These are phyloP conservation scores for Apoderus coryli DNA, from an alignment of 2,888 invertebrate genomes.

Conservation along the genomic window DNA sequence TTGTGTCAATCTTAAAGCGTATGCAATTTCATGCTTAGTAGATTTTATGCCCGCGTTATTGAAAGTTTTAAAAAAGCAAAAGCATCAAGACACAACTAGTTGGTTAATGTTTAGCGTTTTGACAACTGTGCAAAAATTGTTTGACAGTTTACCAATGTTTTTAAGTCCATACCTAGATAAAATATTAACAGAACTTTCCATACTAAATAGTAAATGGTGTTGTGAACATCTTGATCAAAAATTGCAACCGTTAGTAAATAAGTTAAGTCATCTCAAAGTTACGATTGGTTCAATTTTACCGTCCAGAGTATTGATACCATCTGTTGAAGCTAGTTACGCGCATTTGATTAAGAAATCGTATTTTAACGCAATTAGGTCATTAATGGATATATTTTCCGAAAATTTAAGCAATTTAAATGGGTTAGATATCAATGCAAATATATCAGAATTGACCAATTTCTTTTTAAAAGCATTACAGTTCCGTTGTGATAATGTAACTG, in stretches of 20 bases:
- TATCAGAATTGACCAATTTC: conserved; percentile 55
- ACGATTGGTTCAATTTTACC: conserved; percentile 56
- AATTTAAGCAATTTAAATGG: conserved; percentile 49
- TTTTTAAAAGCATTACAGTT: conserved; percentile 61
- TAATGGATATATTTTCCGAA: conserved; percentile 65
- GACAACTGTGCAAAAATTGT: conserved; percentile 66
- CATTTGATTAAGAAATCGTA: conserved; percentile 42
- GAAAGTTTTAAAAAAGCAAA: conserved; percentile 45
- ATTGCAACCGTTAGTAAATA: conserved; percentile 39
- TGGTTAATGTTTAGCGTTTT: conserved; percentile 59
- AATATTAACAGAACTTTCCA: conserved; percentile 48
- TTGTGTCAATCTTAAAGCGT: conserved; percentile 57
- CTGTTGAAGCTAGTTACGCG: conserved; percentile 49
- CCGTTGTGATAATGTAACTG: conserved; percentile 37
- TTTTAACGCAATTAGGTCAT: conserved; percentile 46
- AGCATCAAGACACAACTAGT: conserved; percentile 40
- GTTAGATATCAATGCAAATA: conserved; percentile 46
- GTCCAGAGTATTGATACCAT: conserved; percentile 62
- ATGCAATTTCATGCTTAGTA: conserved; percentile 58
- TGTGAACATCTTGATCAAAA: conserved; percentile 14
- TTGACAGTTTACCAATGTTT: conserved; percentile 69
- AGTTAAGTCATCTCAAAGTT: conserved; percentile 45
- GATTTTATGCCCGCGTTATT: conserved; percentile 66
- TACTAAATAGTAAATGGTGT: conserved; percentile 30
- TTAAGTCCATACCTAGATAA: conserved; percentile 72